phyloP scores from a whole-genome alignment of 1,140 invertebrate species.

The Atta cephalotes region DNA sequence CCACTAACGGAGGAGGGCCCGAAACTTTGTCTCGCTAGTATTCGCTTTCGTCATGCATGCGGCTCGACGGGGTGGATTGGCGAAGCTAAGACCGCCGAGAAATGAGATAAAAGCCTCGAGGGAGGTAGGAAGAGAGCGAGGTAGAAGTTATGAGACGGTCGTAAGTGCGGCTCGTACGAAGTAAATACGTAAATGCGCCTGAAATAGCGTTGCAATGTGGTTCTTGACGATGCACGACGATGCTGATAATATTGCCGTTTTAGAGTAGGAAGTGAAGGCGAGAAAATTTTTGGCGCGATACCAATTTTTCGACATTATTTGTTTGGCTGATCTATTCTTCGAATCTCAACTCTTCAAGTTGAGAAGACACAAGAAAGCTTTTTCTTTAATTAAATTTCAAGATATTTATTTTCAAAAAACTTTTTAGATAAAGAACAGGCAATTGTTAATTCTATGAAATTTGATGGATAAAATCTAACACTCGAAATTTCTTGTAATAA shows the following conservation, averaged over 20 bases:
- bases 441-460: neutral
- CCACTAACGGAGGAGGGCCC: neutral
- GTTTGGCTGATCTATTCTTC: neutral
- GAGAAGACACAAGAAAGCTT: neutral
- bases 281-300: slow-evolving; percentile 15
- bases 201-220: slow-evolving; percentile 2
- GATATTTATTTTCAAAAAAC: slow-evolving; percentile 1
- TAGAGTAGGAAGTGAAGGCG: neutral
- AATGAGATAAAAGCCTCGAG: slow-evolving; percentile 53
- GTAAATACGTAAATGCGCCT: slow-evolving; percentile 35
- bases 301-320: slow-evolving; percentile 39
- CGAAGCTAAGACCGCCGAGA: slow-evolving; percentile 21
- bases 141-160: slow-evolving; percentile 34
- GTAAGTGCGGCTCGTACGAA: slow-evolving; percentile 19
- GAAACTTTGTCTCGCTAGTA: slow-evolving; percentile 33
- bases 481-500: no score
- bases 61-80: slow-evolving; percentile 17
- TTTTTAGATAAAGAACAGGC: neutral
- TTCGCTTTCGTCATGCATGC: slow-evolving; percentile 36
- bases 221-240: neutral
- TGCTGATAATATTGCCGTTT: neutral
- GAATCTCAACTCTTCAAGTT: neutral
- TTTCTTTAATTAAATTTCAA: slow-evolving; percentile 32
- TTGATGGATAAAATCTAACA: neutral
- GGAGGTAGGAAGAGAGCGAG: neutral